phyloP scores from a whole-genome alignment of 1,140 invertebrate species.

The Drosophila ananassae region DNA sequence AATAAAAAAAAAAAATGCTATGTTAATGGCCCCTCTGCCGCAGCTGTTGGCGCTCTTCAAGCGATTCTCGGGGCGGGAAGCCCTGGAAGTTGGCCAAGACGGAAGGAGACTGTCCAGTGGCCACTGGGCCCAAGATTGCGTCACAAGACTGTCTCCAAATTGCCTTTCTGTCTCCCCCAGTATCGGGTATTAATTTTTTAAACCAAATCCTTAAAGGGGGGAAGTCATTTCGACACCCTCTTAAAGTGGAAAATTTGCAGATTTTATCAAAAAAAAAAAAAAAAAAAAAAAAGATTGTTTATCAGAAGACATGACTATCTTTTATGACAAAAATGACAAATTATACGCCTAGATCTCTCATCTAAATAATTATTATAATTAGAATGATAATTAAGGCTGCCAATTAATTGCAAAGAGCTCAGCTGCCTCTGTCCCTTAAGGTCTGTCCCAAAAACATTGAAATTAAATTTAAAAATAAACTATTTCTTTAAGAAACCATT shows the following conservation, averaged over 20 bases:
- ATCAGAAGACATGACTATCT: background rate
- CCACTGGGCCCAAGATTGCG: background rate
- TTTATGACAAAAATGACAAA: background rate
- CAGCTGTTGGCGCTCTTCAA: slow-evolving; percentile 20
- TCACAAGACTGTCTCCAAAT: slow-evolving; percentile 2
- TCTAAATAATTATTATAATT: background rate
- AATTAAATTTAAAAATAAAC: background rate
- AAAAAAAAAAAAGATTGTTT: background rate
- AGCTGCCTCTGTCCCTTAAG: background rate
- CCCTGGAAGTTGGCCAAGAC: slow-evolving; percentile 31
- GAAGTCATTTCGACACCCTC: background rate
- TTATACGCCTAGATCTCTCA: too few relatives aligned
- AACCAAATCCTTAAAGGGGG: background rate
- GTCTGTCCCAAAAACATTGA: background rate
- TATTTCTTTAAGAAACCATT: too few relatives aligned
- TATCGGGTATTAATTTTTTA: background rate
- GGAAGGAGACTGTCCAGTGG: slow-evolving; percentile 1
- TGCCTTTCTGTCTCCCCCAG: background rate
- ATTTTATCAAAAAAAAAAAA: background rate
- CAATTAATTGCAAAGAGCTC: background rate
- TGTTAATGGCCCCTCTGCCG: slow-evolving; percentile 28
- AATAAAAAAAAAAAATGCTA: background rate
- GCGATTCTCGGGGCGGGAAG: background rate
- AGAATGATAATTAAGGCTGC: background rate
- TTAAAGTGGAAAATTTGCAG: background rate